phyloP scores from a whole-genome alignment of 2,888 invertebrate genomes.

The Megalurothrips usitatus region DNA sequence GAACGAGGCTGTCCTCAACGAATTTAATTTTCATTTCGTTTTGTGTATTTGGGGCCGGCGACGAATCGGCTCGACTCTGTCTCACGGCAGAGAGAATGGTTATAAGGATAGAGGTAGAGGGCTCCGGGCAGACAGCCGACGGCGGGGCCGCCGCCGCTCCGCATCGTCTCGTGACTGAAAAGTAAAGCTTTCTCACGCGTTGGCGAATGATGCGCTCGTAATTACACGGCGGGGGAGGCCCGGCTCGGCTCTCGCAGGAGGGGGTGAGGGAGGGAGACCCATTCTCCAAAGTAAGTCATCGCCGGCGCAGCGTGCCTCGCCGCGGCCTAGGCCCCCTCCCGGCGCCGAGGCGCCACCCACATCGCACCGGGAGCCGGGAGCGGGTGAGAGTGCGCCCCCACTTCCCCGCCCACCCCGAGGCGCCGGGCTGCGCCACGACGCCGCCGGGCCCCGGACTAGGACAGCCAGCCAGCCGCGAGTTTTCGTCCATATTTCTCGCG shows the following conservation, averaged over 20 bases:
- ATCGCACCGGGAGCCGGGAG: background rate
- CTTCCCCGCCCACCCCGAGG: background rate
- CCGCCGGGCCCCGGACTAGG: background rate
- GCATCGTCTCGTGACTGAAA: background rate
- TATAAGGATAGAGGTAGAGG: background rate
- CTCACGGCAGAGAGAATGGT: background rate
- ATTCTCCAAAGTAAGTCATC: constrained; percentile 2
- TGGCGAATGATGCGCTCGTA: constrained; percentile 1
- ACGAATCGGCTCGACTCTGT: too few species aligned
- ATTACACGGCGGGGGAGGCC: background rate
- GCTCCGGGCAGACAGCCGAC: background rate
- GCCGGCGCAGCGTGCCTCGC: background rate
- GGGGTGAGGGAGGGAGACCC: background rate
- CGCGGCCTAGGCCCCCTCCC: too few species aligned
- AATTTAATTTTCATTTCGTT: too few species aligned
- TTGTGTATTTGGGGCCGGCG: too few species aligned
- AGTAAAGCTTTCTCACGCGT: constrained; percentile 22
- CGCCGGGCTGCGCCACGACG: too few species aligned
- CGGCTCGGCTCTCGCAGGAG: background rate
- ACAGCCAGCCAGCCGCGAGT: background rate
- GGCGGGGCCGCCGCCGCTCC: background rate
- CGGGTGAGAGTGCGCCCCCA: background rate
- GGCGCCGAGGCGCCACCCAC: too few species aligned
- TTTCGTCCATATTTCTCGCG: too few species aligned
- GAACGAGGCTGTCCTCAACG: too few species aligned